Conservation (phyloP, 2,888 invertebrate genomes). For the Onthophagus sagittarius region DNA sequence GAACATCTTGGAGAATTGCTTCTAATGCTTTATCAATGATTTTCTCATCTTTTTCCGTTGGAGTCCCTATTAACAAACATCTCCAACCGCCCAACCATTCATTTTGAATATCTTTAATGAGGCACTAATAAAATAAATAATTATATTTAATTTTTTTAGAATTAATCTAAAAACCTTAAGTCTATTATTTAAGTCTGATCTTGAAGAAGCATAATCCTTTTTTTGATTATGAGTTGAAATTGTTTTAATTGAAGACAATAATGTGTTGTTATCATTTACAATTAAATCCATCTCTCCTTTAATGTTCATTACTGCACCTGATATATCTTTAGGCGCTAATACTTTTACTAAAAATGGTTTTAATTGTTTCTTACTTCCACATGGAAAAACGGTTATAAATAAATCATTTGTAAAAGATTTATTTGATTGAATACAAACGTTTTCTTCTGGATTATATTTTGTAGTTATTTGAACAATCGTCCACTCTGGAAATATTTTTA, state of each 20-base stretch:
- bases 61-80: slow-evolving; percentile 59
- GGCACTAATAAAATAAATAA: slow-evolving; percentile 48
- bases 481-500: slow-evolving; percentile 52
- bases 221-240: not conserved
- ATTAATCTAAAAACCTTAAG: slow-evolving; percentile 21
- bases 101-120: slow-evolving; percentile 57
- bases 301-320: slow-evolving; percentile 28
- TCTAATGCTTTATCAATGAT: slow-evolving; percentile 53
- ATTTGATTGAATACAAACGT: slow-evolving; percentile 30
- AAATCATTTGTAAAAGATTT: slow-evolving; percentile 36
- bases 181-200: slow-evolving; percentile 24
- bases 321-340: slow-evolving; percentile 33
- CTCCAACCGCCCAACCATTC: slow-evolving; percentile 64
- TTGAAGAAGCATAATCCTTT: slow-evolving; percentile 25
- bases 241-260: slow-evolving; percentile 21
- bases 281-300: slow-evolving; percentile 37
- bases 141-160: not conserved
- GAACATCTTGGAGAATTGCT: slow-evolving; percentile 25
- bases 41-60: slow-evolving; percentile 50
- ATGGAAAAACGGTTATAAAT: slow-evolving; percentile 41
- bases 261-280: slow-evolving; percentile 33
- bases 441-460: slow-evolving; percentile 34
- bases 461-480: slow-evolving; percentile 58
- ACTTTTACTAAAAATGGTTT: slow-evolving; percentile 39
- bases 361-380: slow-evolving; percentile 34